These are phyloP conservation scores for Drosophila albomicans DNA, from an alignment of 1,140 invertebrate species.

Conservation along the genomic window DNA sequence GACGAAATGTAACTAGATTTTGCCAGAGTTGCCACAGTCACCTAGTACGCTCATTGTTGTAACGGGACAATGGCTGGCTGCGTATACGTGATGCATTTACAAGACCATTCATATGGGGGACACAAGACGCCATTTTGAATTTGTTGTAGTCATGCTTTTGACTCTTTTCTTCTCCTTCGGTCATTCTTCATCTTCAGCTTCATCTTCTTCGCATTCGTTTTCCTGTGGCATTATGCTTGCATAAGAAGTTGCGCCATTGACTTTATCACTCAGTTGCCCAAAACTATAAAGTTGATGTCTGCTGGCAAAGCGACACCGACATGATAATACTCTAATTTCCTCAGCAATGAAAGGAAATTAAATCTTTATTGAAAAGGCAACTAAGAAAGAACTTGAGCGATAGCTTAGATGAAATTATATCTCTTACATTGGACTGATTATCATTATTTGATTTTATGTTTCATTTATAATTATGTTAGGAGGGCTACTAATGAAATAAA, in stretches of 20 bases:
- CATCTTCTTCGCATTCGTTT: constrained; percentile 3
- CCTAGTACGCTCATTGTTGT: constrained; percentile 6
- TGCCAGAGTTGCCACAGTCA: constrained; percentile 16
- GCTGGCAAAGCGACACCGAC: neutral
- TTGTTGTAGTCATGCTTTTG: constrained; percentile 33
- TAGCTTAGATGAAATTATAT: too few species aligned
- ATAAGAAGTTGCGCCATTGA: constrained; percentile 3
- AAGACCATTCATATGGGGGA: constrained; percentile 28
- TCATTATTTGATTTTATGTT: too few species aligned
- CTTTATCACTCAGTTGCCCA: neutral
- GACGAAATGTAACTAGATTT: constrained; percentile 27
- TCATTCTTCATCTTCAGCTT: neutral
- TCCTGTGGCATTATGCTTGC: constrained; percentile 7
- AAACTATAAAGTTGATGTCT: neutral
- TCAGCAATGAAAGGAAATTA: neutral
- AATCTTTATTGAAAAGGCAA: too few species aligned
- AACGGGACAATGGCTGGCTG: neutral
- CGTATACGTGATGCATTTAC: constrained; percentile 61
- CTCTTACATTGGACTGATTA: too few species aligned
- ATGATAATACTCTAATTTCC: neutral
- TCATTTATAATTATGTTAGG: too few species aligned
- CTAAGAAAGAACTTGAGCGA: too few species aligned
- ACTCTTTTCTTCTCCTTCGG: constrained; percentile 1
- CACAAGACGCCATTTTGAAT: constrained; percentile 61
- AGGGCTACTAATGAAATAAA: too few species aligned